Evolutionary conservation across 2,113 vertebrate genomes (phyloP), one percentile per base, ranked within the genome.

Genomic region (Chascanopsetta lugubris): DNA sequence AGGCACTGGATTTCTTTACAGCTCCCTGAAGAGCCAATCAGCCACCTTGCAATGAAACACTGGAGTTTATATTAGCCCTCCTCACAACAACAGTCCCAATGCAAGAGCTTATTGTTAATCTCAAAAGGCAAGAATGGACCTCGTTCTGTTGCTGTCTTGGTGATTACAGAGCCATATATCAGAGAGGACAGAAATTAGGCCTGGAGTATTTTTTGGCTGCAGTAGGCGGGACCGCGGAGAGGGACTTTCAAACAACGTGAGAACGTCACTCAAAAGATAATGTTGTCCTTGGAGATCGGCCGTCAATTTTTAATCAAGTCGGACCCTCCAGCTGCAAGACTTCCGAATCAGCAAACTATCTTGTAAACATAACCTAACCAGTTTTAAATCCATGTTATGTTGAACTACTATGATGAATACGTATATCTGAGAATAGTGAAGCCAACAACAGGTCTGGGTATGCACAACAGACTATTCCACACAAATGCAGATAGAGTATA

Each of bases 11-110:
- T 66, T n/a, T 73, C 76, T 88, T 89, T 88, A 86, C 70, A 48
- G 36, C 60, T 47, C 87, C 83, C 85, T 69, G 45, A 69, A 85
- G 88, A 77, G 84, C 87, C 81, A 88, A 90, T 88, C 88, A 89
- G 80, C 63, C 79, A 62, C 72, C 80, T 69, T 61, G 80, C 87
- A 79, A 74, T 86, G 76, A 88, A 91, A 80, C 69, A 75, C 53
- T 63, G 45, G 38, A 83, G 79, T 79, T 88, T 87, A 85, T 85
- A 80, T 74, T 69, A 63, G 73, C 60, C 64, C 63, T 66, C 72
- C 64, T 36, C 58, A 76, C 84, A 89, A n/a, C 79, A 88, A 77
- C 73, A 68, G 82, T 75, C 74, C 72, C 74, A 72, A 71, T 85
- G 80, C 77, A 61, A 0, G n/a, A n/a, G 32, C 57, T 54, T 71